These are phyloP conservation scores for Baccha elongata DNA, from an alignment of 2,888 invertebrate genomes.

Conservation along the genomic window DNA sequence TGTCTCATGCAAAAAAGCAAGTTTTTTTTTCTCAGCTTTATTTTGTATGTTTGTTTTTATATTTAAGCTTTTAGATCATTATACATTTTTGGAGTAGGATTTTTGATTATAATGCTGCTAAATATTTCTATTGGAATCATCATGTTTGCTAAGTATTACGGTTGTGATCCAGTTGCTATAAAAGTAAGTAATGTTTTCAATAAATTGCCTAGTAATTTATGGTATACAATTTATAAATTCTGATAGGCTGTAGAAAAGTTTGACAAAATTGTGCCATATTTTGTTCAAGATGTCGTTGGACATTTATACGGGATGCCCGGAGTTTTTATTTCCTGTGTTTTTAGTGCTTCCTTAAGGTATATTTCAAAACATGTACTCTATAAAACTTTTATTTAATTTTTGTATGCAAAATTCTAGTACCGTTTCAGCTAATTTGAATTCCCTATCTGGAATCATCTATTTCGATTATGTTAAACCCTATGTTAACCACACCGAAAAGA, in stretches of 20 bases:
- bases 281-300: slow-evolving; percentile 83
- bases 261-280: slow-evolving; percentile 83
- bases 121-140: slow-evolving; percentile 84
- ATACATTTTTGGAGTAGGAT: slow-evolving; percentile 83
- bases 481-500: slow-evolving; percentile 78
- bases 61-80: slow-evolving; percentile 80
- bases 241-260: slow-evolving; percentile 75
- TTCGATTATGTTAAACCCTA: slow-evolving; percentile 82
- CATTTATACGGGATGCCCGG: slow-evolving; percentile 83
- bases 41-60: neutral
- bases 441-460: slow-evolving; percentile 83
- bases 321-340: slow-evolving; percentile 84
- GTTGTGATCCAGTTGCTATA: slow-evolving; percentile 84
- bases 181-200: slow-evolving; percentile 49
- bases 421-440: slow-evolving; percentile 81
- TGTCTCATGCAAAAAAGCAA: slow-evolving; percentile 84
- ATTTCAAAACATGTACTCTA: neutral
- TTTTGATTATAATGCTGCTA: slow-evolving; percentile 83
- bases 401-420: slow-evolving; percentile 7
- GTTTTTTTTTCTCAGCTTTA: neutral
- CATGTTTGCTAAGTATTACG: slow-evolving; percentile 83
- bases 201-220: neutral
- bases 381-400: neutral
- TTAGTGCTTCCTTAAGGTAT: slow-evolving; percentile 84
- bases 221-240: slow-evolving; percentile 10